These are phyloP conservation scores for Corythornis cristatus DNA, from an alignment of 2,113 vertebrate species.

Conservation along the genomic window DNA sequence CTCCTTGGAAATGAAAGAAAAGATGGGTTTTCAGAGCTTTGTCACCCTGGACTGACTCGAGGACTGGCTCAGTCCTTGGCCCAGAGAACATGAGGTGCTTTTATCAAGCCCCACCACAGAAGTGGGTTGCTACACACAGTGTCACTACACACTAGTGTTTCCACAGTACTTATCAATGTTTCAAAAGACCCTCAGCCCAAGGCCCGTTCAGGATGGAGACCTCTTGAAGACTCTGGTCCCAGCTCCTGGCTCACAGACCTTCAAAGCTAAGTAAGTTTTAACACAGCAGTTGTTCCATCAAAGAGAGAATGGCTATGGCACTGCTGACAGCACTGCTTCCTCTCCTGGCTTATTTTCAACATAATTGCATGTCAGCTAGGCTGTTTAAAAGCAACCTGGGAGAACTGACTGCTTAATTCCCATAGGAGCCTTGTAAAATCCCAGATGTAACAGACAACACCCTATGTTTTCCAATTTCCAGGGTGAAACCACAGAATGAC, in stretches of 20 bases:
- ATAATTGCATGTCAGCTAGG: neutral
- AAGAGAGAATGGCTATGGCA: neutral
- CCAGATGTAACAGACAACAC: neutral
- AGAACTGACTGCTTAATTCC: slow-evolving; percentile 24
- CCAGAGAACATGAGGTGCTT: neutral
- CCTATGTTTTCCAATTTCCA: neutral
- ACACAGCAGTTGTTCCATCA: neutral
- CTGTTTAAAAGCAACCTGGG: neutral
- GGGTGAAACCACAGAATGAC: neutral
- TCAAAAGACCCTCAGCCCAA: neutral
- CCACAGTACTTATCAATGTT: neutral
- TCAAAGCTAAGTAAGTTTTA: neutral
- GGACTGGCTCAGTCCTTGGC: neutral
- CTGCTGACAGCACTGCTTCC: neutral
- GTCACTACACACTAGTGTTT: neutral
- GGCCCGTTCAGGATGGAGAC: neutral
- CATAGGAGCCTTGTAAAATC: neutral
- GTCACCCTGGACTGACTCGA: neutral
- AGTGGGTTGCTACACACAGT: neutral
- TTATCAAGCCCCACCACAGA: neutral
- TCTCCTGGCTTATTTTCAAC: neutral
- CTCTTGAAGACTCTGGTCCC: neutral
- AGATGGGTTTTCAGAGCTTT: neutral
- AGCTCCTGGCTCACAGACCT: neutral
- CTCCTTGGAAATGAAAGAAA: neutral